Base-by-base conservation (phyloP, 1,140 invertebrate species). In the Eupeodes corollae region DNA sequence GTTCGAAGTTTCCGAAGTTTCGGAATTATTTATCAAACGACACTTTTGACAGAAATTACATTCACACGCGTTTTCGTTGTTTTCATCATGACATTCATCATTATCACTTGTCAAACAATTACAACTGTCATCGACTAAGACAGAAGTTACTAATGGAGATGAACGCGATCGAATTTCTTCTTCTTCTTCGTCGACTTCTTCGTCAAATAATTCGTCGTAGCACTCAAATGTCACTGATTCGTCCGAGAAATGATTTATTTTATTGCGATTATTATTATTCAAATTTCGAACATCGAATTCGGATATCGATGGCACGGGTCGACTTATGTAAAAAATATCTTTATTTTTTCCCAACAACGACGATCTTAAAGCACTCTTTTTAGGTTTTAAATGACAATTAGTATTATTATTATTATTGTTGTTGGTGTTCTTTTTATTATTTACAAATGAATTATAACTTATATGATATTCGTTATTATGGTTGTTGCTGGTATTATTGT, bases 231-330 rank as follows among this genome's bases (percentile, higher is more conserved):
- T n/a, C n/a, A 33, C 34, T 46, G 34, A 46, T 5, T 16, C 42
- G 37, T 18, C 58, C 16, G 12, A 31, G 31, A 16, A 37, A 5
- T 37, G 35, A n/a, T 37, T 37, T n/a, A 11, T 5, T 18, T 41
- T 41, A 21, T 16, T 21, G 12, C 14, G 39, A 21, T 16, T 21
- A n/a, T 19, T 9, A 18, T 51, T 56, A 32, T 56, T 53, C 9
- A 63, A 61, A 2, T 59, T 52, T 35, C 56, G 61, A 18, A 63
- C 60, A 63, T 63, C 56, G 38, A 63, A 63, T 44, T 62, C 59
- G 37, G 57, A 60, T 12, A 62, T 51, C 21, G 21, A 26, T 26
- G 21, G 21, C 21, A 26, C 21, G 3, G 21, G 21, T 26, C 21
- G 21, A 26, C 21, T 26, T 26, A 26, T 26, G 21, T 26, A 26